Base-by-base conservation (phyloP, 2,797 vertebrate species). In the Allobates femoralis region DNA sequence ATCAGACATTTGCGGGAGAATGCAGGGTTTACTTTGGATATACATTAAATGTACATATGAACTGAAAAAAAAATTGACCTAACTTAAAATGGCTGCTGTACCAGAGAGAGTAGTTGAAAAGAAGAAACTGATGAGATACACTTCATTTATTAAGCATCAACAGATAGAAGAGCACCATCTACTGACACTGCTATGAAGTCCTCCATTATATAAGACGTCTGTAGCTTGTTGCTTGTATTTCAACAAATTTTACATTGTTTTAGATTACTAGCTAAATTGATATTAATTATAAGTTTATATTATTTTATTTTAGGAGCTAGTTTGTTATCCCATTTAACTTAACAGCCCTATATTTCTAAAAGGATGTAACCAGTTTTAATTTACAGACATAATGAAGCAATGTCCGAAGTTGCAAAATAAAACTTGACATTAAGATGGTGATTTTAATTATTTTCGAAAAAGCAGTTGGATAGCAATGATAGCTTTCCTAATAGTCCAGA, bases 391-490 rank as follows among this genome's bases (percentile, higher is more conserved):
- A 74, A 74, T 74, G 71, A 74, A 26, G 41, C 37, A 74, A 26
- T 50, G 71, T 74, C n/a, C 41, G 7, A 74, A 50, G 12, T 50
- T 74, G 5, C 4, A 50, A 41, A 26, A 76, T 76, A 26, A 76
- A 76, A 76, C 50, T 7, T 55, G 74, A 74, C 5, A 2, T 74
- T 74, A 50, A 74, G 37, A 50, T 50, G 71, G 37, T 50, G 71
- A 50, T 74, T 74, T 50, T 74, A 74, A 74, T 74, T 74, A 74
- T 74, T 74, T 50, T 46, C 71, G 30, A 50, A 74, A 69, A 74
- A 18, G 71, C 71, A 74, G 69, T 14, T 41, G 41, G 37, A 74
- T 50, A 50, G 37, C 71, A 74, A 15, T 50, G 71, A 74, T 74
- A 50, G 71, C 37, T 53, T 30, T 76, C 12, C 74, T 55, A 76